These are phyloP conservation scores for Semnornis frantzii DNA, from an alignment of 2,113 vertebrate genomes.

Conservation along the genomic window DNA sequence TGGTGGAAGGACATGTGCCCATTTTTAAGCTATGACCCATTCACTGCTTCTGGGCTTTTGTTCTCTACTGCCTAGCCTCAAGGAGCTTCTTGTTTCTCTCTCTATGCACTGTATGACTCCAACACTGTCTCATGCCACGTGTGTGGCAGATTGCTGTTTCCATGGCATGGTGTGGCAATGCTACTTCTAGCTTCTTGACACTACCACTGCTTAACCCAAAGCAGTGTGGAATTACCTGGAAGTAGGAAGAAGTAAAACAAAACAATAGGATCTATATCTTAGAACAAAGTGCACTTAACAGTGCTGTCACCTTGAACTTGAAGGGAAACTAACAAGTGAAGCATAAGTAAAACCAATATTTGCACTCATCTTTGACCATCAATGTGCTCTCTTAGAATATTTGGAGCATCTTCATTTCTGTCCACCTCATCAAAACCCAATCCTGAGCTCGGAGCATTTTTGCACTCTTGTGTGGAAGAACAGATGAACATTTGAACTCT, in stretches of 20 bases:
- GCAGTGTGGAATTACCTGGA: not conserved
- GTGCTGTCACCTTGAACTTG: not conserved
- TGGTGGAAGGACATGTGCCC: fast-evolving
- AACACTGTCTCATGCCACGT: too few relatives aligned
- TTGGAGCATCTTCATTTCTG: not conserved
- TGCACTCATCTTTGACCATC: not conserved
- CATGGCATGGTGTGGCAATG: not conserved
- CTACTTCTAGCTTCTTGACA: not conserved
- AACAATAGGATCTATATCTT: not conserved
- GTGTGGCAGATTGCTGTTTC: not conserved
- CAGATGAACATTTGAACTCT: not conserved
- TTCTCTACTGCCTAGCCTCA: not conserved
- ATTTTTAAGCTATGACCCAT: not conserved
- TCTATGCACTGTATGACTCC: not conserved
- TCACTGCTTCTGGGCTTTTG: not conserved
- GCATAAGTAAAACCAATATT: not conserved
- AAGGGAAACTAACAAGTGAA: not conserved
- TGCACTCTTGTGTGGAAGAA: not conserved
- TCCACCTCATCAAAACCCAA: not conserved
- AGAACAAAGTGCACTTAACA: not conserved
- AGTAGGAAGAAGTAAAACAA: not conserved
- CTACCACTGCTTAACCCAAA: not conserved
- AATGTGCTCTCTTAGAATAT: not conserved
- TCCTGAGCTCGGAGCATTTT: not conserved
- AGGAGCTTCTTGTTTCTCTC: not conserved